Evolutionary conservation across 2,888 invertebrate species (phyloP).

Genomic region (Xylota sylvarum): DNA sequence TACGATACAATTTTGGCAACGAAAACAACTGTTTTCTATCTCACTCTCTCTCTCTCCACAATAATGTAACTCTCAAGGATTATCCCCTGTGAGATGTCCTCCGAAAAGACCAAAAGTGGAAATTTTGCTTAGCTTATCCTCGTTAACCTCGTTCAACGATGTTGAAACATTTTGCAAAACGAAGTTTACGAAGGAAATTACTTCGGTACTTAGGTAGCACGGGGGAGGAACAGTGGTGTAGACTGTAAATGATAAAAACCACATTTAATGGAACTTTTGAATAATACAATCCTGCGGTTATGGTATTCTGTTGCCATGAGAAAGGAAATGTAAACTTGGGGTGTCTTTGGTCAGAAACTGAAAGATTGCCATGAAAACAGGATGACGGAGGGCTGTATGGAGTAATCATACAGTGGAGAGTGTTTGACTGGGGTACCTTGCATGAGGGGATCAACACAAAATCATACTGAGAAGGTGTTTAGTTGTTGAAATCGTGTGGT

Average conservation of each 20-base stretch:
- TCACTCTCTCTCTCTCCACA: neutral
- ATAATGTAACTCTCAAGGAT: conserved; percentile 62
- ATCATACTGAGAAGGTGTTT: no score
- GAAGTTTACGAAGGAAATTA: conserved; percentile 74
- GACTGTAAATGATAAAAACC: conserved; percentile 68
- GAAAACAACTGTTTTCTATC: conserved; percentile 21
- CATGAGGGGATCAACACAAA: no score
- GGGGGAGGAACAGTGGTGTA: conserved; percentile 1
- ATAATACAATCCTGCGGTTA: conserved; percentile 64
- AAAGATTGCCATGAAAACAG: conserved; percentile 12
- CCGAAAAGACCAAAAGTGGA: neutral
- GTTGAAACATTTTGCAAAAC: conserved; percentile 45
- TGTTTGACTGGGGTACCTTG: no score
- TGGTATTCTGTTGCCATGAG: conserved; percentile 24
- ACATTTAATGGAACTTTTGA: conserved; percentile 72
- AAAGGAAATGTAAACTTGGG: conserved; percentile 48
- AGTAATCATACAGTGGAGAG: no score
- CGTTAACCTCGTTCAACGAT: conserved; percentile 66
- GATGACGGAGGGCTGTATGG: neutral
- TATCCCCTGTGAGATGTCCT: conserved; percentile 27
- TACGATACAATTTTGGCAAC: conserved; percentile 36
- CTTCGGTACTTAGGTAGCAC: conserved; percentile 63
- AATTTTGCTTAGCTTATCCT: conserved; percentile 49
- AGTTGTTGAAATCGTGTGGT: no score
- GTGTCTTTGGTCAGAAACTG: conserved; percentile 24